These are phyloP conservation scores for Sarcophaga bullata DNA, from an alignment of 1,140 invertebrate species.

Conservation along the genomic window DNA sequence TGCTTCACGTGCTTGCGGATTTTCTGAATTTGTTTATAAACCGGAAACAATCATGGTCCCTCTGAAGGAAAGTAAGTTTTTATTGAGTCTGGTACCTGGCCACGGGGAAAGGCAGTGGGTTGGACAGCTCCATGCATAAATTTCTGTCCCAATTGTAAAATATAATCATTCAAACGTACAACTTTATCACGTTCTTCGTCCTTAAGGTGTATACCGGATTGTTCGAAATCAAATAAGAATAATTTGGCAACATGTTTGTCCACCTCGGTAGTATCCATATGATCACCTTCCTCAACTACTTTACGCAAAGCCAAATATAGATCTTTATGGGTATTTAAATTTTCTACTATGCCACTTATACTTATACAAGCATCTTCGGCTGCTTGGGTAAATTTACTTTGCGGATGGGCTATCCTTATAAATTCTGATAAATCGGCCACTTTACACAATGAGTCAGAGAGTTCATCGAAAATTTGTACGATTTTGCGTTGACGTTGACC, in stretches of 20 bases:
- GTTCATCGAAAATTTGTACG: slow-evolving; percentile 89
- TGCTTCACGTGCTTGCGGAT: slow-evolving; percentile 83
- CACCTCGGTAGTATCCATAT: slow-evolving; percentile 73
- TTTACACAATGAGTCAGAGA: slow-evolving; percentile 92
- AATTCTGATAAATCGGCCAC: slow-evolving; percentile 98
- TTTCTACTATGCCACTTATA: slow-evolving; percentile 91
- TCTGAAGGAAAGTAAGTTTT: slow-evolving; percentile 72
- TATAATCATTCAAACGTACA: slow-evolving; percentile 86
- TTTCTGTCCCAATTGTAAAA: slow-evolving; percentile 81
- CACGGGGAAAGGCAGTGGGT: slow-evolving; percentile 73
- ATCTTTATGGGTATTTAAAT: slow-evolving; percentile 88
- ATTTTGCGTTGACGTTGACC: slow-evolving; percentile 72
- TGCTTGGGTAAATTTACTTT: slow-evolving; percentile 76
- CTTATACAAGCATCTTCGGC: slow-evolving; percentile 88
- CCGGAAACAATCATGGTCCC: slow-evolving; percentile 80
- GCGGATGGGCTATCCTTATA: slow-evolving; percentile 89
- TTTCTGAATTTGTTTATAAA: slow-evolving; percentile 83
- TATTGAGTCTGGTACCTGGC: slow-evolving; percentile 50
- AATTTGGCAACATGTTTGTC: slow-evolving; percentile 88
- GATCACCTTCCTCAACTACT: slow-evolving; percentile 79
- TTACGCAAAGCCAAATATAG: slow-evolving; percentile 81
- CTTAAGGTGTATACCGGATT: slow-evolving; percentile 90
- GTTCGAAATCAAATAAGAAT: slow-evolving; percentile 97
- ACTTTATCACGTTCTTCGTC: slow-evolving; percentile 79
- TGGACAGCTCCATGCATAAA: slow-evolving; percentile 83